Conservation (phyloP, 2,113 vertebrate genomes). For the Tragelaphus imberbis region DNA sequence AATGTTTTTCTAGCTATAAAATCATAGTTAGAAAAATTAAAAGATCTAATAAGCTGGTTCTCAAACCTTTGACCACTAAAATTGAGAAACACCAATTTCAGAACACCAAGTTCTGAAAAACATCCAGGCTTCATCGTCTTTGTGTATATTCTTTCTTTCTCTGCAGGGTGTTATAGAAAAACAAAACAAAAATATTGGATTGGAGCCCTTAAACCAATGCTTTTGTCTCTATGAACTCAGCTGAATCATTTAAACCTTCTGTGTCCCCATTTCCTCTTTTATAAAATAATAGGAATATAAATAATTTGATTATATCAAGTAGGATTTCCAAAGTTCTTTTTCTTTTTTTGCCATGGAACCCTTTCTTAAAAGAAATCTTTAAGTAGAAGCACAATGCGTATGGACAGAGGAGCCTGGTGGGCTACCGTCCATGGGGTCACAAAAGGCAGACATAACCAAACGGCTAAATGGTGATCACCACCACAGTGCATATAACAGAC, state of each 20-base stretch:
- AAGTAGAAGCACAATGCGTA: not conserved
- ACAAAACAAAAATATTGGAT: constrained; percentile 23
- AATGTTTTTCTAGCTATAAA: constrained; percentile 63
- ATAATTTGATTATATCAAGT: not conserved
- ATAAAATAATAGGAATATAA: not conserved
- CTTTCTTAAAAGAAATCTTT: not conserved
- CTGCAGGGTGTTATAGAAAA: not conserved
- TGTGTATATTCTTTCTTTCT: not conserved
- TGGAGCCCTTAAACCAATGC: not conserved
- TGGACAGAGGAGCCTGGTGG: not conserved
- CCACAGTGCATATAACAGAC: not conserved
- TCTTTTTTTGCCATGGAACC: not conserved
- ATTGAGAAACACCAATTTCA: not conserved
- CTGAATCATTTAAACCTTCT: not conserved
- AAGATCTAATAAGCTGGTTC: constrained; percentile 59
- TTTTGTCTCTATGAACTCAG: constrained; percentile 8
- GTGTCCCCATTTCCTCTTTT: not conserved
- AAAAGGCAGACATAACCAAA: not conserved
- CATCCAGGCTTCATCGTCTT: not conserved
- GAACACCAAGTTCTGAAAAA: not conserved
- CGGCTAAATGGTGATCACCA: not conserved
- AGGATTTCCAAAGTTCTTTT: not conserved
- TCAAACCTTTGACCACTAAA: constrained; percentile 43
- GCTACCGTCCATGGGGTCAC: not conserved
- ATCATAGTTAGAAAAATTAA: constrained; percentile 57